These are phyloP conservation scores for Oxyruncus cristatus DNA, from an alignment of 2,113 vertebrate genomes.

Conservation along the genomic window DNA sequence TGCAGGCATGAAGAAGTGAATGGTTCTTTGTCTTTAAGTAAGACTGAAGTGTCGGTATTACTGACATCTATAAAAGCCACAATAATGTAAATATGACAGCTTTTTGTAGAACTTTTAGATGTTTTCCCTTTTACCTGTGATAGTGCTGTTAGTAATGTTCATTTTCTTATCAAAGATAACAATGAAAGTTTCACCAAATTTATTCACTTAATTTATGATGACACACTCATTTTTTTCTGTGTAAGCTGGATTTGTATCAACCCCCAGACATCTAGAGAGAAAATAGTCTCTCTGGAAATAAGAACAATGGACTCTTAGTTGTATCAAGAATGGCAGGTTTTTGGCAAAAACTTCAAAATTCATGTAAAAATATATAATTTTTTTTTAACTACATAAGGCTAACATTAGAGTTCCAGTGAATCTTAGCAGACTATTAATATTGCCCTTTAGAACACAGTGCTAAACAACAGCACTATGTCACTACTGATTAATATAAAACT, in stretches of 20 bases:
- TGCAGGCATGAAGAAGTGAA: not conserved
- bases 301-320: not conserved
- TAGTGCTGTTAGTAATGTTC: not conserved
- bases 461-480: not conserved
- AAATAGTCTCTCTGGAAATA: not conserved
- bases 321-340: not conserved
- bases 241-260: not conserved
- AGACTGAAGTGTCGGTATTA: not conserved
- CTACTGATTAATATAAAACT: not conserved
- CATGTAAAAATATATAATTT: not conserved
- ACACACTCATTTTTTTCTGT: not conserved
- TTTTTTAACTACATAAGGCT: not conserved
- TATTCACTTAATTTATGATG: not conserved
- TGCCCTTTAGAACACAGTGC: not conserved
- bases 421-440: not conserved
- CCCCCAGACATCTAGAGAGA: not conserved
- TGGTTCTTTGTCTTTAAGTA: not conserved
- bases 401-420: not conserved
- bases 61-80: not conserved
- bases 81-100: not conserved
- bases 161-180: not conserved
- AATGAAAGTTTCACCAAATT: not conserved
- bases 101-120: not conserved
- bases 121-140: not conserved
- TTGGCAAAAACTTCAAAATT: not conserved